These are phyloP conservation scores for Helarctos malayanus DNA, from an alignment of 2,797 vertebrate species.

Conservation along the genomic window DNA sequence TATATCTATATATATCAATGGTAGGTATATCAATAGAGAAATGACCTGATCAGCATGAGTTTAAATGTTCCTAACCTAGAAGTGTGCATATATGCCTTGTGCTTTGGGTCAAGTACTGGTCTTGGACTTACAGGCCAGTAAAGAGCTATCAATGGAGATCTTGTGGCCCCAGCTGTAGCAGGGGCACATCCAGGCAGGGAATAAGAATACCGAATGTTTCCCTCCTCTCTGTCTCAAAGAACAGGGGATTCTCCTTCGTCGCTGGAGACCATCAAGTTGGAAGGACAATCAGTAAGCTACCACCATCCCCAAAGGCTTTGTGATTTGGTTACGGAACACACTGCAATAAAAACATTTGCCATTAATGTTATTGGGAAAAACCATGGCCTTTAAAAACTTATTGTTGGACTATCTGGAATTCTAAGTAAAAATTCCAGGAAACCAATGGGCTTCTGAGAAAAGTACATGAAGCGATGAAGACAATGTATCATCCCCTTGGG, in stretches of 20 bases:
- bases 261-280: background rate
- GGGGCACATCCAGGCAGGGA: background rate
- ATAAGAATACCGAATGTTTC: background rate
- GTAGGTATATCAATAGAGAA: background rate
- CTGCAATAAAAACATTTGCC: background rate
- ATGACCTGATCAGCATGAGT: background rate
- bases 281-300: background rate
- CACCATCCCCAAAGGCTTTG: background rate
- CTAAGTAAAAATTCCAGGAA: conserved; percentile 70
- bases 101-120: background rate
- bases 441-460: conserved; percentile 53
- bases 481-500: background rate
- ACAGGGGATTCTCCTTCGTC: background rate
- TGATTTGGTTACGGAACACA: background rate
- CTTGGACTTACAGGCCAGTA: background rate
- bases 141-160: background rate
- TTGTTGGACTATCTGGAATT: background rate
- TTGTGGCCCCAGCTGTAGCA: fast-evolving
- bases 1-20: too few species aligned
- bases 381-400: background rate
- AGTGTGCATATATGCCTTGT: background rate
- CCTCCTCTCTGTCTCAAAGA: background rate
- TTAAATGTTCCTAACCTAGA: background rate
- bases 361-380: background rate
- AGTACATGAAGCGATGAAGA: background rate